Evolutionary conservation across 1,140 invertebrate species (phyloP).

Genomic region (Melanaphis sacchari): DNA sequence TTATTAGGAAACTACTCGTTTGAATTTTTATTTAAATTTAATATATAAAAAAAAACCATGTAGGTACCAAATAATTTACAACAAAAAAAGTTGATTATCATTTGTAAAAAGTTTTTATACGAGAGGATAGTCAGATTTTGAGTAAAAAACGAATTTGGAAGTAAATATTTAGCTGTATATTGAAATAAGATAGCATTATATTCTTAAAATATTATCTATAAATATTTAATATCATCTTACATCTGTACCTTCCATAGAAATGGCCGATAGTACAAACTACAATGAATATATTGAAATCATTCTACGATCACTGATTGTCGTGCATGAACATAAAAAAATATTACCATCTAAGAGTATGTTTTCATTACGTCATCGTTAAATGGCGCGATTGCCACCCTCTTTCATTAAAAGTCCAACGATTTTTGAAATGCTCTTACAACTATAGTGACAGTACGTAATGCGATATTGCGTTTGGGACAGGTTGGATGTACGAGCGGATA

Average conservation of each 20-base stretch:
- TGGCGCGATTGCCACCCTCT: background rate
- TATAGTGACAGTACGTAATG: background rate
- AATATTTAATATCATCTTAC: no score
- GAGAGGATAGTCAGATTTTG: no score
- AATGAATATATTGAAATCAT: background rate
- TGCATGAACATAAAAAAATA: background rate
- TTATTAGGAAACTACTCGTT: no score
- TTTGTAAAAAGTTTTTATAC: no score
- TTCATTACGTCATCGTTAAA: background rate
- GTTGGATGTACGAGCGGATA: background rate
- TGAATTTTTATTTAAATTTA: no score
- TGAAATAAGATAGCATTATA: no score
- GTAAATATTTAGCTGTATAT: no score
- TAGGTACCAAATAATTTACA: no score
- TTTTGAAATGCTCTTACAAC: background rate
- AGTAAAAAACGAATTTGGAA: no score
- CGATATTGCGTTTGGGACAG: background rate
- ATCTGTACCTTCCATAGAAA: background rate
- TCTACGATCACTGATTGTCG: background rate
- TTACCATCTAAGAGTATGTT: background rate
- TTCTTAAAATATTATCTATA: no score
- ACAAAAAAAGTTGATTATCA: no score
- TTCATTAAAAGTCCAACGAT: background rate
- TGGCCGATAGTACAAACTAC: background rate
- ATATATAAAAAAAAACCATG: no score